phyloP scores from a whole-genome alignment of 2,113 vertebrate species.

The Platichthys flesus region DNA sequence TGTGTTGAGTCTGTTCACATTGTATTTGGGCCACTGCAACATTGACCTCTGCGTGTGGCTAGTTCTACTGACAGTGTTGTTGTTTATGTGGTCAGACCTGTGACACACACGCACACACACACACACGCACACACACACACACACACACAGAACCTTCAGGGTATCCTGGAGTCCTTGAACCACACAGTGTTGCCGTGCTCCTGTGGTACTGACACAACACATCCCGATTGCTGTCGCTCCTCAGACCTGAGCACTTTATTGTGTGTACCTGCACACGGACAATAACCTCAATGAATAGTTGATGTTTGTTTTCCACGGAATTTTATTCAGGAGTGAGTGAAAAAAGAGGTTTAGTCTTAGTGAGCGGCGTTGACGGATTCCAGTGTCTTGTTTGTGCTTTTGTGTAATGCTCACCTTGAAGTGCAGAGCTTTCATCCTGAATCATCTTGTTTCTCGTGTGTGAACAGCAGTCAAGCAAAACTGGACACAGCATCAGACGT shows the following conservation, averaged over 20 bases:
- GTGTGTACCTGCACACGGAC: not conserved
- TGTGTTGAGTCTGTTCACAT: constrained; percentile 40
- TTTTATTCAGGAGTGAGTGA: not conserved
- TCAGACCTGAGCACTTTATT: no score
- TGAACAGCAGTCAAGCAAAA: constrained; percentile 24
- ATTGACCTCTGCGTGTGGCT: constrained; percentile 36
- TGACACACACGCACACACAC: not conserved
- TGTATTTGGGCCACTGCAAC: constrained; percentile 36
- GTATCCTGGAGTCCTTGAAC: constrained; percentile 31
- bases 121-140: constrained; percentile 5
- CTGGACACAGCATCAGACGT: constrained; percentile 9
- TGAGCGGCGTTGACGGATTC: not conserved
- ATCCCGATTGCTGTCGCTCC: constrained; percentile 15
- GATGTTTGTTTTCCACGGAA: not conserved
- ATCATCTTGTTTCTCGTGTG: constrained; percentile 16
- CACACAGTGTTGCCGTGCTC: constrained; percentile 5
- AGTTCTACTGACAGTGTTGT: constrained; percentile 48
- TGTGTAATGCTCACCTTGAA: constrained; percentile 7
- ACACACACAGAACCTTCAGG: constrained; percentile 22
- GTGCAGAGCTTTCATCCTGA: constrained; percentile 25
- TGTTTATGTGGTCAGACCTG: constrained; percentile 33
- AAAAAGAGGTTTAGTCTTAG: not conserved
- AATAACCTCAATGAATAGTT: not conserved
- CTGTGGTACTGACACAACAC: constrained; percentile 14
- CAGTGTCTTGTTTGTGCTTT: constrained; percentile 8